phyloP scores from a whole-genome alignment of 2,888 invertebrate genomes.

The Caradrina kadenii region DNA sequence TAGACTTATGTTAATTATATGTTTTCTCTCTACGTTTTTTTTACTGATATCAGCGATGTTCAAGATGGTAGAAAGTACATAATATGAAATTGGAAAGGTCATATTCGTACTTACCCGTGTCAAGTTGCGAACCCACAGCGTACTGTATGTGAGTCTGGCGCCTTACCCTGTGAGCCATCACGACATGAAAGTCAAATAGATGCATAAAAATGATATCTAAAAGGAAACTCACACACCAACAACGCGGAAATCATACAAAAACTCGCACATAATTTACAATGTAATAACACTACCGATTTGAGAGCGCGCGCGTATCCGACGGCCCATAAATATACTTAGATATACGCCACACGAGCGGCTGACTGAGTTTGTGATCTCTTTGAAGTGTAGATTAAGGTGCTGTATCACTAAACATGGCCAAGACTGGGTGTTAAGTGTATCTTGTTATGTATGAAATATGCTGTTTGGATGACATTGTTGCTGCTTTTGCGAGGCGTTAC shows the following conservation, averaged over 20 bases:
- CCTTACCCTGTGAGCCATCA: too few relatives aligned
- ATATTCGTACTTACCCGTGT: too few relatives aligned
- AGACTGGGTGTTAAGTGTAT: constrained; percentile 39
- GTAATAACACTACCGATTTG: constrained; percentile 35
- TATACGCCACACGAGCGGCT: constrained; percentile 36
- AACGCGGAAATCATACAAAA: constrained; percentile 3
- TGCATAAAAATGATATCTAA: not conserved
- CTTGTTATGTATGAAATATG: constrained; percentile 52
- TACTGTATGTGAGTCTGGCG: too few relatives aligned
- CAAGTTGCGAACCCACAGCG: too few relatives aligned
- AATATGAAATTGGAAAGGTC: too few relatives aligned
- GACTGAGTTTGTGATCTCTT: constrained; percentile 66
- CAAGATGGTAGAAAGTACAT: too few relatives aligned
- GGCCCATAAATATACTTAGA: constrained; percentile 46
- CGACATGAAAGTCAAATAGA: too few relatives aligned
- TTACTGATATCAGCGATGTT: too few relatives aligned
- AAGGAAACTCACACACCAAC: not conserved
- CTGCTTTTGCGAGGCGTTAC: constrained; percentile 9
- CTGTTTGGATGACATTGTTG: constrained; percentile 31
- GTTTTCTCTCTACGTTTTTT: too few relatives aligned
- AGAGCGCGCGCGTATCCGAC: constrained; percentile 15
- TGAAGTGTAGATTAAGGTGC: constrained; percentile 70
- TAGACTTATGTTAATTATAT: too few relatives aligned
- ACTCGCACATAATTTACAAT: constrained; percentile 15
- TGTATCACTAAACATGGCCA: constrained; percentile 63